These are phyloP conservation scores for Montipora capitata DNA, from an alignment of 92 coral and sea anemone genomes.

Conservation along the genomic window DNA sequence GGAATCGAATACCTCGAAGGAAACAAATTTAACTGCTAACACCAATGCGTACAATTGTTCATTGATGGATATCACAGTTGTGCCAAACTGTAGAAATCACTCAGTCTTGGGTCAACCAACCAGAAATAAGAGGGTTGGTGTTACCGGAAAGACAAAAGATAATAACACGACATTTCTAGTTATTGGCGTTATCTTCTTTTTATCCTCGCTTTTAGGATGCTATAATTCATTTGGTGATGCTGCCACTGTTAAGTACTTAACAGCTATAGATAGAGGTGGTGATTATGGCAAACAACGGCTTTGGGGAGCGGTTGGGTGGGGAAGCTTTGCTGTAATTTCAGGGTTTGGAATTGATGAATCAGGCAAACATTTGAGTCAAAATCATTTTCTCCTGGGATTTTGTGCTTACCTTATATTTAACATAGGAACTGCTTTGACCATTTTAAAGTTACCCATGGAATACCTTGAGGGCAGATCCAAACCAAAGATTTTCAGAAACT, in stretches of 20 bases:
- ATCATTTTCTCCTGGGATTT: slow-evolving; percentile 56
- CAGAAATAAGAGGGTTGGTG: not conserved
- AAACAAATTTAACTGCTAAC: not conserved
- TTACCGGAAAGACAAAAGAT: not conserved
- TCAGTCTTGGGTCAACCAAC: not conserved
- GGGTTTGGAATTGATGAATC: slow-evolving; percentile 64
- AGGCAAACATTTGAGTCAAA: slow-evolving; percentile 26
- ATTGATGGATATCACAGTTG: not conserved
- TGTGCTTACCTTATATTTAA: slow-evolving; percentile 44
- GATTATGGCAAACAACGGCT: slow-evolving; percentile 51
- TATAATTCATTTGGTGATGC: slow-evolving; percentile 40
- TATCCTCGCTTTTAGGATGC: not conserved
- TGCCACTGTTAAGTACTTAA: slow-evolving; percentile 40
- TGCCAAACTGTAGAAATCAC: not conserved
- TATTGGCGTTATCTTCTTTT: not conserved
- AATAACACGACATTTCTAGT: not conserved
- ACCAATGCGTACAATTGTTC: not conserved
- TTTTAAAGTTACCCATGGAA: slow-evolving; percentile 48
- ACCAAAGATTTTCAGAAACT: slow-evolving; percentile 47
- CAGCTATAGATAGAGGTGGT: slow-evolving; percentile 17
- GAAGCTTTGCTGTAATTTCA: slow-evolving; percentile 41
- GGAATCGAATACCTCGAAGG: not conserved
- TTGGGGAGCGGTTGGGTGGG: slow-evolving; percentile 56
- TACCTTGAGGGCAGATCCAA: slow-evolving; percentile 44
- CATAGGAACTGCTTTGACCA: slow-evolving; percentile 28